phyloP scores from a whole-genome alignment of 2,113 vertebrate species.

The Oncorhynchus tshawytscha region DNA sequence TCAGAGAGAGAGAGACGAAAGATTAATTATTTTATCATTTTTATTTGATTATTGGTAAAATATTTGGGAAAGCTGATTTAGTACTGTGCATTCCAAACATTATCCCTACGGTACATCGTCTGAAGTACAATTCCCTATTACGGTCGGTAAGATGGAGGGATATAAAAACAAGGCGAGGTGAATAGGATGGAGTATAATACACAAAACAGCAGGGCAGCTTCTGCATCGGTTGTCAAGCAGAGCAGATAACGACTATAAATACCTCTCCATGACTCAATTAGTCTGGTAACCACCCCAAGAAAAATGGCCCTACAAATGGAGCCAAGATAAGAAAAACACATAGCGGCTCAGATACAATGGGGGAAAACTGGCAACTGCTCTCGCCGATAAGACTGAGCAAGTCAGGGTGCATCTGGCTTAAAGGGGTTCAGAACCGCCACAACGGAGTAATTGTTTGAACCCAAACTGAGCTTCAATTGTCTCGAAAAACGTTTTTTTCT shows the following conservation, averaged over 20 bases:
- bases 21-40: no score
- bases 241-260: conserved; percentile 42
- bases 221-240: conserved; percentile 25
- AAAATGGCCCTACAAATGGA: conserved; percentile 24
- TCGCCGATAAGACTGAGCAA: conserved; percentile 17
- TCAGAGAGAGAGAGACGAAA: no score
- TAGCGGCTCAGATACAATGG: conserved; percentile 6
- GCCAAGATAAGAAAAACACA: conserved; percentile 30
- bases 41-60: no score
- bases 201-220: conserved; percentile 30
- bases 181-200: not conserved
- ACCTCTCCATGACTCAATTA: conserved; percentile 44
- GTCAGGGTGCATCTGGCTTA: not conserved
- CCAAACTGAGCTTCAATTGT: no score
- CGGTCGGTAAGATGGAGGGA: no score
- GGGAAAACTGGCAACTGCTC: conserved; percentile 17
- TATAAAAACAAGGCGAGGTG: no score
- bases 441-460: not conserved
- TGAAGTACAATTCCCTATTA: no score
- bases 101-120: no score
- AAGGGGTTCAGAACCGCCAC: not conserved
- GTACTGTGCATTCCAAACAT: no score
- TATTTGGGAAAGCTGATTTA: no score
- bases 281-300: conserved; percentile 27
- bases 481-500: not conserved